Evolutionary conservation across 2,888 invertebrate species (phyloP).

Genomic region (Siphonodentalium dalli): DNA sequence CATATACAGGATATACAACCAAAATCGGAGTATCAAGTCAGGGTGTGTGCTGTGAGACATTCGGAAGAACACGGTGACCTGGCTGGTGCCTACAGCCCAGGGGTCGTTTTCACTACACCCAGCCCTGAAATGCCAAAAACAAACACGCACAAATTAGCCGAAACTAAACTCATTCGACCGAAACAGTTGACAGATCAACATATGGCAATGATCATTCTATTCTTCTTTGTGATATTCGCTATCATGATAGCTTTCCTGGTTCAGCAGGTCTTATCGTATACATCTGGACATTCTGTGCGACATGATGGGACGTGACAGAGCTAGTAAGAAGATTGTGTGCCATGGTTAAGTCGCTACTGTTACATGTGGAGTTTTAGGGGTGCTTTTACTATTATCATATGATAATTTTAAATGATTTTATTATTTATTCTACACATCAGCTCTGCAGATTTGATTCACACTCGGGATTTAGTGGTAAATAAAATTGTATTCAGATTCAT

Average conservation of each 20-base stretch:
- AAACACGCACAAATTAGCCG: constrained; percentile 26
- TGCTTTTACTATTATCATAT: no score
- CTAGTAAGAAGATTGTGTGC: no score
- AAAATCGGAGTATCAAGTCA: constrained; percentile 78
- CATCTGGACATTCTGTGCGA: constrained; percentile 20
- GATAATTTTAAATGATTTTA: no score
- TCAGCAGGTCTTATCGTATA: constrained; percentile 61
- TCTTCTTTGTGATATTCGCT: constrained; percentile 72
- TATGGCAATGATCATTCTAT: constrained; percentile 73
- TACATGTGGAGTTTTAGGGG: no score
- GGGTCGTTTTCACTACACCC: constrained; percentile 71
- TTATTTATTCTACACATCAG: no score
- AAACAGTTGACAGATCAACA: constrained; percentile 70
- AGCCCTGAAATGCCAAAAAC: constrained; percentile 42
- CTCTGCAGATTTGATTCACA: no score
- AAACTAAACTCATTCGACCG: constrained; percentile 36
- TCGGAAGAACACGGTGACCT: constrained; percentile 69
- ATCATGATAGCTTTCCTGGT: constrained; percentile 72
- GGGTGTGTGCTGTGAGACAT: constrained; percentile 80
- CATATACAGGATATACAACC: constrained; percentile 75
- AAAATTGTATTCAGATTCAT: no score
- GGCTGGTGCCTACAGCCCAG: constrained; percentile 76
- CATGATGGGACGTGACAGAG: no score
- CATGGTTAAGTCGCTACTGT: no score
- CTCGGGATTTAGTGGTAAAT: no score